Conservation (phyloP, 2,113 vertebrate genomes). For the Hymenochirus boettgeri region DNA sequence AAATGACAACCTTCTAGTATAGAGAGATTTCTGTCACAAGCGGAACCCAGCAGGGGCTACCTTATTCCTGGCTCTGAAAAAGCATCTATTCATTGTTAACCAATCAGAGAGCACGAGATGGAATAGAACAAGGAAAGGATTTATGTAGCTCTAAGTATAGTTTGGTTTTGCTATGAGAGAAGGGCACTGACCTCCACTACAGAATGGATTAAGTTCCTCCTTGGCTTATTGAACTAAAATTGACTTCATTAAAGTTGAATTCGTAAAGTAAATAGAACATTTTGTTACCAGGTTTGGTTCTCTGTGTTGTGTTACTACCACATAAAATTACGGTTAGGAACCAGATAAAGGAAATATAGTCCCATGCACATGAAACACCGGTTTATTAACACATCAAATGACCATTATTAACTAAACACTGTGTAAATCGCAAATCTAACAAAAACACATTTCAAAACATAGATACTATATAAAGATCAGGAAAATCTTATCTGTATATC, state of each 20-base stretch:
- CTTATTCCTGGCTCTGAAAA: slow-evolving; percentile 7
- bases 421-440: too few species aligned
- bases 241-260: background rate
- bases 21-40: slow-evolving; percentile 6
- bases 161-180: background rate
- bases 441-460: too few species aligned
- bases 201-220: background rate
- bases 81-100: background rate
- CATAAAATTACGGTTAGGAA: too few species aligned
- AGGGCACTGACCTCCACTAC: background rate
- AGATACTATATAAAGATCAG: too few species aligned
- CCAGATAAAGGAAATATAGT: too few species aligned
- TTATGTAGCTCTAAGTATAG: background rate
- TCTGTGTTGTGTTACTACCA: too few species aligned
- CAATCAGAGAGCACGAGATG: background rate
- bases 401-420: too few species aligned
- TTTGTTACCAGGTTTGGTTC: background rate
- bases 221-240: slow-evolving; percentile 6
- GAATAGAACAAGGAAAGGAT: background rate
- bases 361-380: too few species aligned
- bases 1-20: slow-evolving; percentile 14
- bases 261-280: background rate
- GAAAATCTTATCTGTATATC: too few species aligned
- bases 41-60: background rate
- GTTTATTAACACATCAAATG: too few species aligned